Evolutionary conservation across 2,797 vertebrate species (phyloP).

Genomic region (Cynodonichthys magdalenae): DNA sequence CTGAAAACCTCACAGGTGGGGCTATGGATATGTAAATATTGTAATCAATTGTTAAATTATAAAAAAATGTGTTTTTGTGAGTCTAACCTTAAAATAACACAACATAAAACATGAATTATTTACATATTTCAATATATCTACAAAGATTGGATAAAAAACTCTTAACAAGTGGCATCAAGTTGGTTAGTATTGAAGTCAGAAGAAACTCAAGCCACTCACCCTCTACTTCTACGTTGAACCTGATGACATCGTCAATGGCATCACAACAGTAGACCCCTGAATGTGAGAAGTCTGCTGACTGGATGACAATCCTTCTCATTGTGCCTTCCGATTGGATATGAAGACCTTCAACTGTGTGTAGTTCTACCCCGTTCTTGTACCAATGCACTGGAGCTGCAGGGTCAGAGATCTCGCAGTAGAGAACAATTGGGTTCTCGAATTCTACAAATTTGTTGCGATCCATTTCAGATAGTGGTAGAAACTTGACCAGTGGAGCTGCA

Average conservation of each 20-base stretch:
- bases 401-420: constrained; percentile 87
- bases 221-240: constrained; percentile 87
- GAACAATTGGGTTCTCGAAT: constrained; percentile 84
- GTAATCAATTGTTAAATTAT: constrained; percentile 30
- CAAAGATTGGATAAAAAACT: constrained; percentile 9
- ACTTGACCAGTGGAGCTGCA: constrained; percentile 85
- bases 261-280: constrained; percentile 86
- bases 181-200: constrained; percentile 39
- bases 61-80: constrained; percentile 17
- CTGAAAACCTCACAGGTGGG: constrained; percentile 83
- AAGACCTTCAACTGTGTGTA: constrained; percentile 80
- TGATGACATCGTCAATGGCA: constrained; percentile 85
- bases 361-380: constrained; percentile 84
- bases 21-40: constrained; percentile 77
- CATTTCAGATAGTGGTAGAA: constrained; percentile 84
- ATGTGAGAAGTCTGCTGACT: constrained; percentile 83
- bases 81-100: constrained; percentile 17
- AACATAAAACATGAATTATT: neutral
- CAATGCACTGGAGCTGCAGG: constrained; percentile 80
- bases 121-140: neutral
- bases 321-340: constrained; percentile 86
- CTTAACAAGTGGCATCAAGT: constrained; percentile 21
- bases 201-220: constrained; percentile 72
- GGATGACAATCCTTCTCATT: constrained; percentile 86
- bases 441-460: constrained; percentile 87